Percentiles rank a stretch among this genome's conserved stretches.
Conservation (phyloP, 92 coral and sea anemone species). For the Actinernus sp. region DNA sequence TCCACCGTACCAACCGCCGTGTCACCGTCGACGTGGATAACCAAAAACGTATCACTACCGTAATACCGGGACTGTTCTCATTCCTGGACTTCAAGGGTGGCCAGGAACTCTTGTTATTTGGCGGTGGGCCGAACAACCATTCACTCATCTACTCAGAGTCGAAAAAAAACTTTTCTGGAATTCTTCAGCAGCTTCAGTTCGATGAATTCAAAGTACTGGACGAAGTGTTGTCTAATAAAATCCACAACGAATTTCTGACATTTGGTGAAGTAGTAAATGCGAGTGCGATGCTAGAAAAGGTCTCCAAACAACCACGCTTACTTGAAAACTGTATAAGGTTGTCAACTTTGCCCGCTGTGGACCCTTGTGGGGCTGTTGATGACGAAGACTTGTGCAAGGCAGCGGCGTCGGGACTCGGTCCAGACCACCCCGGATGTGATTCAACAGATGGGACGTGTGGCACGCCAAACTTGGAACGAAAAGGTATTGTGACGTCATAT, state of each 20-base stretch:
- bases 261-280: conserved; percentile 11
- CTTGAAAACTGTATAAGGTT: conserved; percentile 17
- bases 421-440: conserved; percentile 15
- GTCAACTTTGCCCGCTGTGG: not conserved
- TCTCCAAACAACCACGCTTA: conserved; percentile 9
- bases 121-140: conserved; percentile 38
- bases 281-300: conserved; percentile 2
- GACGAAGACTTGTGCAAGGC: conserved; percentile 35
- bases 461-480: too few species aligned
- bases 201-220: conserved; percentile 38
- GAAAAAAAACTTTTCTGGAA: conserved; percentile 26
- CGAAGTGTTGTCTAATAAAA: conserved; percentile 2
- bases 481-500: too few species aligned
- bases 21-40: conserved; percentile 23
- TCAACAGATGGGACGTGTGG: conserved; percentile 12
- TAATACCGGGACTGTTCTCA: conserved; percentile 31
- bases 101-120: conserved; percentile 25
- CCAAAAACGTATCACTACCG: conserved; percentile 20
- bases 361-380: conserved; percentile 18
- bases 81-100: conserved; percentile 52
- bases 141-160: conserved; percentile 22
- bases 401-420: conserved; percentile 21
- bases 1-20: conserved; percentile 27
- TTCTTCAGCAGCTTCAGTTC: conserved; percentile 33
- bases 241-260: not conserved